These are phyloP conservation scores for Semnornis frantzii DNA, from an alignment of 2,113 vertebrate species.

Conservation along the genomic window DNA sequence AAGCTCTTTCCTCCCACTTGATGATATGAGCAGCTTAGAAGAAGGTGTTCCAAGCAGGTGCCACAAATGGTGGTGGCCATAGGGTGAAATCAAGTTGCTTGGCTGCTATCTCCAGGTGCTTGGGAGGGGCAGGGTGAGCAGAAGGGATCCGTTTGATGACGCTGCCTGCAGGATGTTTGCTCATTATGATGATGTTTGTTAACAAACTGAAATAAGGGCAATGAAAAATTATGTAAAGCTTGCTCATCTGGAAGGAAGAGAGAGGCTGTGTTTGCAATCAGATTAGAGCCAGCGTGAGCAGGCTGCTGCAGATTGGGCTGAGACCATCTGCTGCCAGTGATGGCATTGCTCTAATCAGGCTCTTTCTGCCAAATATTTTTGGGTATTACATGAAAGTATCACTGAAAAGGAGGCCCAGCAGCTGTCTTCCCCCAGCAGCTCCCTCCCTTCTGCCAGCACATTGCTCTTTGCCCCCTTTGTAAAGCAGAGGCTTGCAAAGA, in stretches of 20 bases:
- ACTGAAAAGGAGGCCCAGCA: neutral
- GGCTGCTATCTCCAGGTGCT: neutral
- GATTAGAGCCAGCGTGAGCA: neutral
- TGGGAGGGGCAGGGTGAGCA: neutral
- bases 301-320: neutral
- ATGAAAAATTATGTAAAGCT: neutral
- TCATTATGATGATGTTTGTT: neutral
- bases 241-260: neutral
- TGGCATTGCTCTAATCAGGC: neutral
- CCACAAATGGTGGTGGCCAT: accelerated
- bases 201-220: neutral
- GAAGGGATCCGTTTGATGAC: neutral
- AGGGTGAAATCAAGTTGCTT: neutral
- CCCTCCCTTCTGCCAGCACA: neutral
- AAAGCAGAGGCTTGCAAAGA: neutral
- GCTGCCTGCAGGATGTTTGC: neutral
- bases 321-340: neutral
- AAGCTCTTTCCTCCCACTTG: neutral
- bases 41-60: neutral
- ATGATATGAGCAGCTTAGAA: neutral
- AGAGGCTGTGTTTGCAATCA: neutral
- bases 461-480: neutral
- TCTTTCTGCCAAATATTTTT: neutral
- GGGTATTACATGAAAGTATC: neutral
- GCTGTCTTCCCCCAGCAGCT: neutral